Evolutionary conservation across 2,888 invertebrate species (phyloP), one percentile per base, ranked within the genome.

Genomic region (Pimpla rufipes): DNA sequence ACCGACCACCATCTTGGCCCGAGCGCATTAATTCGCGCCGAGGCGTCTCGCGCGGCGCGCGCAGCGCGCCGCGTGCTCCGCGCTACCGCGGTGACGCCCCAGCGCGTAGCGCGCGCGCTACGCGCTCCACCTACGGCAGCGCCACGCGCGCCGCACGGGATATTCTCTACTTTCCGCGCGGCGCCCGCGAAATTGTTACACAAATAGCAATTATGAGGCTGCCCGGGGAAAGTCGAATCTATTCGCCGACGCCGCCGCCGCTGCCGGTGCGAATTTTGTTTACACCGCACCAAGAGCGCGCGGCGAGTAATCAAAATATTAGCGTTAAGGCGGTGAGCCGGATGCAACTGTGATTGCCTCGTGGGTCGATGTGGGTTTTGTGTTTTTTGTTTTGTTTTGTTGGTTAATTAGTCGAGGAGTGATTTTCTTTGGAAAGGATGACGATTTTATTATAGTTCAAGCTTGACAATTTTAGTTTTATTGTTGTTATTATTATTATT

Each of bases 11-110:
- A 83, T 84, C 77, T 84, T 80, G 77, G 68, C 70, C 42, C 62
- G 77, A 84, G 73, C 77, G 70, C 83, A 84, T 84, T 84, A 84
- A 84, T 84, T 84, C 83, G 77, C 80, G 74, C 68, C 78, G 55
- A 16, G 52, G 11, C 55, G 35, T 6, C 18, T 66, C 47, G 13
- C 6, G n/a, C 18, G 11, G 11, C 11, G 18, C 42, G 47, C 45
- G 18, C 40, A 21, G 13, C 57, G 8, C 37, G 37, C 18, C 57
- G 8, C 37, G 37, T 10, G 23, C 55, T 55, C 37, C 35, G 59
- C 62, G 62, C 62, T 62, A 62, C 71, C 67, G 77, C 66, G 84
- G 84, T 80, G 81, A 84, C 84, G 84, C 84, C 84, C 83, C 78
- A 79, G 71, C 71, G 64, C 71, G 50, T 66, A 40, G 29, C 71